Percentiles rank a stretch among this genome's conserved stretches.
Conservation (phyloP, 2,797 vertebrate species). For the Ptychobarbus kaznakovi region DNA sequence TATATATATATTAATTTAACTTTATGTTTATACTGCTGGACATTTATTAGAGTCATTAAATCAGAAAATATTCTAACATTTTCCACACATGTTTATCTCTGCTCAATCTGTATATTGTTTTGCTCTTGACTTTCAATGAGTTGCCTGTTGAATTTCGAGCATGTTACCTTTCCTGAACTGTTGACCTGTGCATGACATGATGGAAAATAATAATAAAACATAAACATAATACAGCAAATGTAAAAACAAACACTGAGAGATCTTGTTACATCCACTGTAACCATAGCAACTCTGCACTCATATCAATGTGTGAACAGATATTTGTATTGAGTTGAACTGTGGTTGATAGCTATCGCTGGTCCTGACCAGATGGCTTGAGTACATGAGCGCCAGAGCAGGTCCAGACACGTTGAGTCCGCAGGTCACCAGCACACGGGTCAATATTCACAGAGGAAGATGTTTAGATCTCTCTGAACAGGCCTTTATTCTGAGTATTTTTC, state of each 20-base stretch:
- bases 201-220: conserved; percentile 31
- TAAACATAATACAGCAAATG: conserved; percentile 44
- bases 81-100: not conserved
- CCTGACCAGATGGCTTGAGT: conserved; percentile 51
- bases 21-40: not conserved
- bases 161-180: not conserved
- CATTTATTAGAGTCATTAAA: not conserved
- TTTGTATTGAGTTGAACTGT: conserved; percentile 38
- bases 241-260: conserved; percentile 44
- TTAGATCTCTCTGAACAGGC: conserved; percentile 6
- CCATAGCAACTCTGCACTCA: conserved; percentile 58
- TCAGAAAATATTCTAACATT: not conserved
- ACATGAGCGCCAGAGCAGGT: conserved; percentile 39
- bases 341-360: conserved; percentile 25
- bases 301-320: conserved; percentile 50
- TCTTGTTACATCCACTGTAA: conserved; percentile 54
- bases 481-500: conserved; percentile 37
- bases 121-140: not conserved
- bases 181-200: not conserved
- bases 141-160: not conserved
- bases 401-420: conserved; percentile 48
- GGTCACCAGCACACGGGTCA: conserved; percentile 3
- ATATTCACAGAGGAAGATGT: conserved; percentile 47
- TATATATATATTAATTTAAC: not conserved
- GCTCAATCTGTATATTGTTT: not conserved